Evolutionary conservation across 2,113 vertebrate species (phyloP).

Genomic region (Uria lomvia): DNA sequence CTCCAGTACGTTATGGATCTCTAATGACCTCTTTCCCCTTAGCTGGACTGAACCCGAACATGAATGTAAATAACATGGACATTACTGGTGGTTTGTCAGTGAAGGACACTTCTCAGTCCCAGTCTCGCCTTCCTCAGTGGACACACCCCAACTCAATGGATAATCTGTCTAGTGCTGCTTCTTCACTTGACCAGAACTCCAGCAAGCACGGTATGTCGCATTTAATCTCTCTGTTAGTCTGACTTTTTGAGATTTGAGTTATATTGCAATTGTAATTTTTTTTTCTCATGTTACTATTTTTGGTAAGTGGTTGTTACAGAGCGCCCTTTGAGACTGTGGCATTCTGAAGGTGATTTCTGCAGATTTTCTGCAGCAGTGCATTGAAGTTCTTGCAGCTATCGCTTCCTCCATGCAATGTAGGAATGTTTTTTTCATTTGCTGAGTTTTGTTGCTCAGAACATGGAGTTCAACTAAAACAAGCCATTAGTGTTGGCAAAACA

Average conservation of each 20-base stretch:
- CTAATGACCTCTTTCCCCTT: neutral
- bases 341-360: neutral
- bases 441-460: neutral
- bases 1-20: neutral
- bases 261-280: neutral
- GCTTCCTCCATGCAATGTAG: neutral
- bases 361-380: neutral
- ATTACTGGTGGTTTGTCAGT: conserved; percentile 86
- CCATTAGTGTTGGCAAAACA: neutral
- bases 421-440: neutral
- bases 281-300: neutral
- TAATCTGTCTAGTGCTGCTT: conserved; percentile 86
- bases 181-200: conserved; percentile 92
- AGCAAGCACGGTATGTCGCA: conserved; percentile 85
- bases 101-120: conserved; percentile 95
- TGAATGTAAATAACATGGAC: conserved; percentile 98
- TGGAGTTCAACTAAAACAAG: neutral
- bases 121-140: conserved; percentile 98
- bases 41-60: conserved; percentile 95
- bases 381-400: neutral
- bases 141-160: conserved; percentile 96
- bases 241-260: neutral
- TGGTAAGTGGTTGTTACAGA: neutral
- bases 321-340: neutral
- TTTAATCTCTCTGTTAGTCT: neutral